Evolutionary conservation across 2,797 vertebrate species (phyloP), one percentile per base, ranked within the genome.

Genomic region (Macroramphosus scolopax): DNA sequence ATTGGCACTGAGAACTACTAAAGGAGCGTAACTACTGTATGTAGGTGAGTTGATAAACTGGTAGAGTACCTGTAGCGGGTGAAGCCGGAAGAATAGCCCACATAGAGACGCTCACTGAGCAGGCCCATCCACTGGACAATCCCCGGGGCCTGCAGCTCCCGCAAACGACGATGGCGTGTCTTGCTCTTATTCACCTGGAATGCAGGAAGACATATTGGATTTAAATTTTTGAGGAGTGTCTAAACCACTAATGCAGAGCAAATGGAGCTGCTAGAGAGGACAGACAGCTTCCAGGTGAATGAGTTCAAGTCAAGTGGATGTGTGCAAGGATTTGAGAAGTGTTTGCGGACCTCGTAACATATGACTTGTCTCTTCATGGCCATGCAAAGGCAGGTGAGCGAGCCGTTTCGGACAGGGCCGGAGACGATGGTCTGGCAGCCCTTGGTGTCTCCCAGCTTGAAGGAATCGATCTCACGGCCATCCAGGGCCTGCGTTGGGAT

Each of bases 331-430:
- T 20, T 12, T 8, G 5, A 12, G 16, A 12, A 2, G 1, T 6
- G 14, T 16, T 12, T 22, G 1, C 68, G 41, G 36, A 87, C 87
- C 93, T 98, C 97, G 0, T 95, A 99, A 74, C 94, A 95, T 17
- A 97, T 91, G 55, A 99, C 91, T 73, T 98, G 93, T 51, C 92
- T 91, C 83, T 98, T 99, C 94, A 96, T 94, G 68, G 95, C 94
- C 63, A 98, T 95, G 1, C 95, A 98, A 6, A 99, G 87, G 84
- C 93, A 98, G 14, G 93, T 94, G 37, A 93, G 84, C 4, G 92
- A 84, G 55, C 95, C 89, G 0, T 92, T 92, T 47, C 89, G 90
- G 37, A 94, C 80, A 0, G 87, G 89, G 8, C 95, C 95, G 0
- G 94, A 95, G 30, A 92, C 91, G n/a, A 99, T 80, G 0, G 89